Percentiles rank a stretch among this genome's conserved stretches.
Conservation (phyloP, 2,113 vertebrate genomes). For the Corythornis madagascariensis region DNA sequence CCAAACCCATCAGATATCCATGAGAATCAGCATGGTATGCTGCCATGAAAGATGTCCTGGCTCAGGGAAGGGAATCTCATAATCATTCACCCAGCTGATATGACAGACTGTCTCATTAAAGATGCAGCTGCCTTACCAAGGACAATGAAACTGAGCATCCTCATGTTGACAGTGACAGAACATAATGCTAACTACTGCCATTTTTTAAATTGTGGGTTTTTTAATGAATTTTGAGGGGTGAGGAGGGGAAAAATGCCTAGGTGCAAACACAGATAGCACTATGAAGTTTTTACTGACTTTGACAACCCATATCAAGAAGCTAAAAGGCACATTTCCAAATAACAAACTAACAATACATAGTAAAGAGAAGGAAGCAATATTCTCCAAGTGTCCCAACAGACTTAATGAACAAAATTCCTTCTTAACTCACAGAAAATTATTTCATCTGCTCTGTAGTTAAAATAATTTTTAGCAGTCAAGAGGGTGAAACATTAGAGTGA, state of each 20-base stretch:
- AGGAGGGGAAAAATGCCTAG: background rate
- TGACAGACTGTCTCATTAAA: slow-evolving; percentile 1
- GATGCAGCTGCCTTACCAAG: background rate
- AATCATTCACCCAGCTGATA: background rate
- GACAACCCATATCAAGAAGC: background rate
- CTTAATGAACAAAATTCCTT: background rate
- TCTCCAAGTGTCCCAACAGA: background rate
- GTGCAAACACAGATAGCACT: background rate
- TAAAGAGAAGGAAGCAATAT: background rate
- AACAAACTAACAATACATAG: background rate
- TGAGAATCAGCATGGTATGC: fast-evolving
- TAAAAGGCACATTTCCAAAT: background rate
- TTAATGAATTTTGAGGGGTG: background rate
- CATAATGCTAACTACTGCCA: background rate
- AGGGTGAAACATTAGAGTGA: background rate
- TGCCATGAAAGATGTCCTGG: background rate
- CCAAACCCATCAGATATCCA: background rate
- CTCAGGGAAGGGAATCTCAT: background rate
- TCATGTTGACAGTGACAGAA: background rate
- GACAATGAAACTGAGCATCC: background rate
- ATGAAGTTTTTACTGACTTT: background rate
- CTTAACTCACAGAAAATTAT: background rate
- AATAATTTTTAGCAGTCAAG: background rate
- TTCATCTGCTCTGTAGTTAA: background rate
- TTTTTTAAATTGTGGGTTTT: background rate